Evolutionary conservation across 1,140 invertebrate genomes (phyloP).

Genomic region (Chironomus tepperi): DNA sequence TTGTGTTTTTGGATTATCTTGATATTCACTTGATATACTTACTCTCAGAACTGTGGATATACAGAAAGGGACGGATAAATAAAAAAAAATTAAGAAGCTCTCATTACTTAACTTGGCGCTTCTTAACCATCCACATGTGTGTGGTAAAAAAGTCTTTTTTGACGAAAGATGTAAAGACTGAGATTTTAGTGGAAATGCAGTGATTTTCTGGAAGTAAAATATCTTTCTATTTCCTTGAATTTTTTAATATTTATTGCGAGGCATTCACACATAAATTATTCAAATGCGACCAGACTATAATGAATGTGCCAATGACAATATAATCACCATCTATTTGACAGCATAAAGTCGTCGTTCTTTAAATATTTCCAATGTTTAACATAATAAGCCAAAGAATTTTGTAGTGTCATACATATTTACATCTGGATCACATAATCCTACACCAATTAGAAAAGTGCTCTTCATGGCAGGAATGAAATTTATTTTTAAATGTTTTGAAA

Average conservation of each 20-base stretch:
- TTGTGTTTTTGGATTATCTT: not conserved
- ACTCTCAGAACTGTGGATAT: not conserved
- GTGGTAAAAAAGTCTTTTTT: not conserved
- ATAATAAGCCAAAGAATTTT: no score
- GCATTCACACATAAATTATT: not conserved
- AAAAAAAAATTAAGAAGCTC: not conserved
- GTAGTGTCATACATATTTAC: not conserved
- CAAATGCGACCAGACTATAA: not conserved
- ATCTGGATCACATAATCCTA: constrained; percentile 1
- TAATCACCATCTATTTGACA: not conserved
- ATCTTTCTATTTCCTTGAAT: not conserved
- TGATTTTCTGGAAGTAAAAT: not conserved
- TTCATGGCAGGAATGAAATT: not conserved
- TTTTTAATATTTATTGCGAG: not conserved
- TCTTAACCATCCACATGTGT: not conserved
- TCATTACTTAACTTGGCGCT: not conserved
- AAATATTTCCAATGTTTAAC: not conserved
- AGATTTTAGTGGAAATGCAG: not conserved
- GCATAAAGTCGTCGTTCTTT: not conserved
- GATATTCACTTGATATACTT: not conserved
- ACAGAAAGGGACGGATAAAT: not conserved
- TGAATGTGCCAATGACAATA: not conserved
- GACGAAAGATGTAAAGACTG: not conserved
- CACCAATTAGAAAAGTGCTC: not conserved
- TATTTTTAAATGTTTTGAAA: not conserved